phyloP scores from a whole-genome alignment of 2,797 vertebrate species.

The Ctenochaetus hawaiiensis region DNA sequence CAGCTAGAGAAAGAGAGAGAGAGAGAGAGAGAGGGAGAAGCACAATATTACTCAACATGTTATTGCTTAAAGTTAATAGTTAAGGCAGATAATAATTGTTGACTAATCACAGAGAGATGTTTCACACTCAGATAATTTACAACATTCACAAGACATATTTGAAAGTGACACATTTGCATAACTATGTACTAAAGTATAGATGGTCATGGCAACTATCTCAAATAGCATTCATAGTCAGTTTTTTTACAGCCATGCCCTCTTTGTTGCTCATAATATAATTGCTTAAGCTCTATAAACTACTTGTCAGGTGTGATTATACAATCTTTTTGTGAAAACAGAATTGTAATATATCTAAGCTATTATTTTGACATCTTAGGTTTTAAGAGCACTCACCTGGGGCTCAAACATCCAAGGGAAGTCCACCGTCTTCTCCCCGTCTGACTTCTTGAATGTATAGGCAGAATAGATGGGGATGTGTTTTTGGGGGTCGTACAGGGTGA shows the following conservation, averaged over 20 bases:
- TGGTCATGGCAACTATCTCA: conserved; percentile 9
- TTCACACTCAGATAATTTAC: background rate
- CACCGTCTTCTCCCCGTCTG: conserved; percentile 82
- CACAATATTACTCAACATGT: background rate
- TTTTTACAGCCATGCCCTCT: background rate
- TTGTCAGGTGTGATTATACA: background rate
- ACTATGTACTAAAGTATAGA: background rate
- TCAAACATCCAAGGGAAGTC: conserved; percentile 87
- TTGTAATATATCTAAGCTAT: background rate
- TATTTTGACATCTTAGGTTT: rapidly evolving
- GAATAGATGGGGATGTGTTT: conserved; percentile 81
- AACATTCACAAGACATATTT: conserved; percentile 2
- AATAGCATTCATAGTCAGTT: conserved; percentile 16
- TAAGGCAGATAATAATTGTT: background rate
- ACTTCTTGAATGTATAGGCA: conserved; percentile 83
- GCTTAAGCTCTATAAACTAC: background rate
- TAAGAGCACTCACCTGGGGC: conserved; percentile 75
- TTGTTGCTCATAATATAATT: background rate
- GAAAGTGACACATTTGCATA: conserved; percentile 14
- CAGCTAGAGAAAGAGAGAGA: conserved; percentile 59
- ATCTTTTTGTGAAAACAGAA: conserved; percentile 1
- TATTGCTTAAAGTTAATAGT: background rate
- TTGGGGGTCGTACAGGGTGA: conserved; percentile 78
- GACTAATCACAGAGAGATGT: background rate
- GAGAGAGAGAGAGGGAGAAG: background rate